Evolutionary conservation across 2,113 vertebrate species (phyloP).

Genomic region (Grallaria varia): DNA sequence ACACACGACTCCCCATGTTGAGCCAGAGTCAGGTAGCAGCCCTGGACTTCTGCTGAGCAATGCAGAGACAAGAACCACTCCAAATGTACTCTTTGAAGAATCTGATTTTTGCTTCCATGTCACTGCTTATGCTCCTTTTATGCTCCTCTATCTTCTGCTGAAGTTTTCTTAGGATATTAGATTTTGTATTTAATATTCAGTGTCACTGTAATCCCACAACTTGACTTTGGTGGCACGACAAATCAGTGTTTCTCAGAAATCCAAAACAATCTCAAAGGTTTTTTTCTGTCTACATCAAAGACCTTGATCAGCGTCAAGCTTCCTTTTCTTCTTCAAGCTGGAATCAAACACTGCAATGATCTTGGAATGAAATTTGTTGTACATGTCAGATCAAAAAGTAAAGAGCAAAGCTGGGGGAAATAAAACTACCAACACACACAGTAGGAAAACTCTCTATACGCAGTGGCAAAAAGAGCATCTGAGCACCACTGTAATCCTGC

Average conservation of each 20-base stretch:
- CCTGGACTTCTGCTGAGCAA: background rate
- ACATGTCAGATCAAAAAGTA: background rate
- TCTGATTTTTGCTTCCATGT: background rate
- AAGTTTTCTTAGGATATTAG: background rate
- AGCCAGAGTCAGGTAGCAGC: background rate
- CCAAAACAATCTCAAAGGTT: background rate
- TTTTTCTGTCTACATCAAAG: background rate
- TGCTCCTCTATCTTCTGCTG: background rate
- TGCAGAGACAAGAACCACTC: background rate
- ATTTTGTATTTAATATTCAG: background rate
- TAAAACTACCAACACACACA: background rate
- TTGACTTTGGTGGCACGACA: background rate
- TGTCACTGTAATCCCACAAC: background rate
- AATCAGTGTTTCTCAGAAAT: background rate
- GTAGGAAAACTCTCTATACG: background rate
- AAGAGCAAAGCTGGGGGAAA: background rate
- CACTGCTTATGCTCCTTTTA: background rate
- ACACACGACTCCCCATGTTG: fast-evolving
- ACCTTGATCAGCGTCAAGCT: background rate
- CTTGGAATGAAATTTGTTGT: background rate
- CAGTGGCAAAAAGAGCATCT: background rate
- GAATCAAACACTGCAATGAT: background rate
- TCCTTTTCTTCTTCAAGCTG: background rate
- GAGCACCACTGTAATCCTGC: background rate
- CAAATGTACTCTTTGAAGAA: background rate